These are phyloP conservation scores for Otis tarda DNA, from an alignment of 2,113 vertebrate species.

Conservation along the genomic window DNA sequence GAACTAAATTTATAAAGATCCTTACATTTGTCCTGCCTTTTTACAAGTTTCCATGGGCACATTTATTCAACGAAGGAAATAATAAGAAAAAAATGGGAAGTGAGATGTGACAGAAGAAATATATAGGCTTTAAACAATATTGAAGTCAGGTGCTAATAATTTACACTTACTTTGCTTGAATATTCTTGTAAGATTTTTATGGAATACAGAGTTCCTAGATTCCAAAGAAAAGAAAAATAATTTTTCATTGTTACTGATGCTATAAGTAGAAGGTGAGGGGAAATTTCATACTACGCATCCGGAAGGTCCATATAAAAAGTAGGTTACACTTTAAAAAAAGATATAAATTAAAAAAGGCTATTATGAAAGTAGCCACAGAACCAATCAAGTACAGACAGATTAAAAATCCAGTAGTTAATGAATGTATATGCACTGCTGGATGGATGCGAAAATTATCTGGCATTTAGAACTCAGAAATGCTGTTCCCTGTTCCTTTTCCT, in stretches of 20 bases:
- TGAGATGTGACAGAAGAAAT: background rate
- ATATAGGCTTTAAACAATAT: background rate
- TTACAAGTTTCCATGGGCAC: background rate
- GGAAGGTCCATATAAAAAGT: background rate
- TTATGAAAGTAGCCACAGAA: background rate
- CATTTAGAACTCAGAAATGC: background rate
- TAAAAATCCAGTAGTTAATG: background rate
- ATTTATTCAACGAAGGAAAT: background rate
- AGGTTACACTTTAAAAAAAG: background rate
- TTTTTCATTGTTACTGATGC: background rate
- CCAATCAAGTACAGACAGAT: background rate
- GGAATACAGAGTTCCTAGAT: background rate
- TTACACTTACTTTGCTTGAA: background rate
- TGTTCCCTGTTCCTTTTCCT: background rate
- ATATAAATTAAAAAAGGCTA: background rate
- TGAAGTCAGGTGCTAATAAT: background rate
- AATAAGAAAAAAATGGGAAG: background rate
- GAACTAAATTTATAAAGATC: background rate
- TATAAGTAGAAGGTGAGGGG: background rate
- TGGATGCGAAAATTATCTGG: background rate
- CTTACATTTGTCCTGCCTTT: background rate
- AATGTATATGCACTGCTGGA: background rate
- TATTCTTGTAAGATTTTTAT: background rate
- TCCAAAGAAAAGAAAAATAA: background rate
- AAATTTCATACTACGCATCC: background rate